Conservation (phyloP, 2,797 vertebrate genomes). For the Selene dorsalis region DNA sequence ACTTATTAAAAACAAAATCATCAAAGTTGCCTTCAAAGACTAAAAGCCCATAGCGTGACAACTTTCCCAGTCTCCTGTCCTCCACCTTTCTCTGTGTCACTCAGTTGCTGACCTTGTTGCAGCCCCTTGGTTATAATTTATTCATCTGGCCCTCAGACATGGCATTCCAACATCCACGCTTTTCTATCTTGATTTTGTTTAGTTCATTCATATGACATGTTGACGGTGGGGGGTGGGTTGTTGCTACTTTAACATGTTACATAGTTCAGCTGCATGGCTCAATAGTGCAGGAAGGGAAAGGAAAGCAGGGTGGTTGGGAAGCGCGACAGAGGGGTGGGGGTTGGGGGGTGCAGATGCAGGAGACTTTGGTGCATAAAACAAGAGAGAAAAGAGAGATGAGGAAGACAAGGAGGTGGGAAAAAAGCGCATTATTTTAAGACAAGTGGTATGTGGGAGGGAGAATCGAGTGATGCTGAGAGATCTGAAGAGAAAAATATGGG, state of each 20-base stretch:
- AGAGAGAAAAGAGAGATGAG: not conserved
- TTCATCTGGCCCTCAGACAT: constrained; percentile 55
- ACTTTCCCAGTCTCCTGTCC: constrained; percentile 17
- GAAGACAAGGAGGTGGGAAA: constrained; percentile 16
- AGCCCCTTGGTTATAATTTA: constrained; percentile 62
- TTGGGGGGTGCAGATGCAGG: not conserved
- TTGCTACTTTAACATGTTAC: constrained; percentile 34
- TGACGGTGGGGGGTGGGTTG: constrained; percentile 7
- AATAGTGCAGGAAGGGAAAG: constrained; percentile 6
- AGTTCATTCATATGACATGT: constrained; percentile 71
- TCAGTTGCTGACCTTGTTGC: constrained; percentile 45
- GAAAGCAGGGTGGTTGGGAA: not conserved
- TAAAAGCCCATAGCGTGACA: constrained; percentile 13
- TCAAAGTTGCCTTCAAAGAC: not conserved
- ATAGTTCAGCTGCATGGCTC: constrained; percentile 11
- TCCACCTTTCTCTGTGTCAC: constrained; percentile 27
- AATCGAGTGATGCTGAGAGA: constrained; percentile 9
- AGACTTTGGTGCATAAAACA: not conserved
- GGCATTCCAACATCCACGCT: constrained; percentile 34
- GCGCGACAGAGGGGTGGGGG: not conserved
- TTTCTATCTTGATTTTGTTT: constrained; percentile 54
- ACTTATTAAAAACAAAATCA: constrained; percentile 30
- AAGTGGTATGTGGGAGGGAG: not conserved
- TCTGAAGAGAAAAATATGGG: constrained; percentile 8
- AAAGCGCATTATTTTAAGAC: constrained; percentile 44